A percentile compares a stretch with the other conserved stretches of the same genome.
These are phyloP conservation scores for Pristiophorus japonicus DNA, from an alignment of 2,113 vertebrate species.

Conservation along the genomic window DNA sequence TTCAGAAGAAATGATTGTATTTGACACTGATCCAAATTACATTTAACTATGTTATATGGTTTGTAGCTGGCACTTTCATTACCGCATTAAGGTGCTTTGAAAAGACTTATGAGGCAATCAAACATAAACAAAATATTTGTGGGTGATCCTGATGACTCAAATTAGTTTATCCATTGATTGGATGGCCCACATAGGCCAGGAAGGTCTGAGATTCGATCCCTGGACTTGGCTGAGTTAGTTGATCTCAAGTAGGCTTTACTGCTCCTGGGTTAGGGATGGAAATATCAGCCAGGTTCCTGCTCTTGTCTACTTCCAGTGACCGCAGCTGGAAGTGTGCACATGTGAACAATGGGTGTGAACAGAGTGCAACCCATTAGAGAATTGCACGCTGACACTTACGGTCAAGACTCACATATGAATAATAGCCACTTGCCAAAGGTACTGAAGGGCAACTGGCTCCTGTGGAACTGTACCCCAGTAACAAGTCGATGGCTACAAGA, in stretches of 20 bases:
- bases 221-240: not conserved
- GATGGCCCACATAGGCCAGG: not conserved
- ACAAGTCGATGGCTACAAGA: not conserved
- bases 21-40: slow-evolving; percentile 8
- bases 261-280: not conserved
- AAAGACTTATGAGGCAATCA: not conserved
- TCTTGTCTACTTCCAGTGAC: not conserved
- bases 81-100: not conserved
- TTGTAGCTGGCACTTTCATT: not conserved
- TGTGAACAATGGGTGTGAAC: not conserved
- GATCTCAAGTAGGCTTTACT: not conserved
- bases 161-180: not conserved
- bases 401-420: not conserved
- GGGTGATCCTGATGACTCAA: not conserved
- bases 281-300: not conserved
- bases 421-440: not conserved
- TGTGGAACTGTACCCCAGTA: not conserved
- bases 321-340: not conserved
- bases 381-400: not conserved
- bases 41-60: not conserved
- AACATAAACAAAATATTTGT: not conserved
- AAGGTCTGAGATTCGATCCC: not conserved
- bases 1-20: not conserved
- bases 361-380: not conserved
- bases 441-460: not conserved